Evolutionary conservation across 2,113 vertebrate species (phyloP), one percentile per base, ranked within the genome.

Genomic region (Calypte anna): DNA sequence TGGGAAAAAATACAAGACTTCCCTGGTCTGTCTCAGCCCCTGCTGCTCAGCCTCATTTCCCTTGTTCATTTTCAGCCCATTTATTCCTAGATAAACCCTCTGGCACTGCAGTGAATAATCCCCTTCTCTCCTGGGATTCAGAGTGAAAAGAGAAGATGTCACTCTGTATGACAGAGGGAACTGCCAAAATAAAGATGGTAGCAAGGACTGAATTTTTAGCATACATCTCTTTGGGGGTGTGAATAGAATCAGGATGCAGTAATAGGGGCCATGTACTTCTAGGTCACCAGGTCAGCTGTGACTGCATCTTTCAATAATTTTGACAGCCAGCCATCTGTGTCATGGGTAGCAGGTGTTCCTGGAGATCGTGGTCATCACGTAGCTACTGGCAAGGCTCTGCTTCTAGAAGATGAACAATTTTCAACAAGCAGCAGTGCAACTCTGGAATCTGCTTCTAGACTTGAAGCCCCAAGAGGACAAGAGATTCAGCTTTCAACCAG

Each of bases 291-390:
- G 94, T 96, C 96, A 94, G 68, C 7, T 80, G 76, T 94, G 91
- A 86, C 79, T 93, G 72, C 91, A 93, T 94, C 79, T 73, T 88
- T 89, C 93, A 95, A 43, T 80, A 82, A 85, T 88, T 90, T 38
- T 95, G 95, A 93, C 90, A 95, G 87, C 31, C 91, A 90, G 87
- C 94, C 95, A 95, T 95, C 94, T 97, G 95, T 91, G 95, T 74
- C 53, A 82, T 6, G 3, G 88, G 91, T 33, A 95, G 85, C 96
- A 97, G 94, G 82, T 96, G 93, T 54, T 90, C 48, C 0, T 36
- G 48, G 38, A 90, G 53, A 88, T 81, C 4, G 1, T 44, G 85
- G 67, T 91, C 83, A 87, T 72, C 7, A 61, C 23, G 4, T 0
- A 16, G 43, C 31, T 30, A 48, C 62, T 31, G 58, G 69, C 28